Evolutionary conservation across 2,113 vertebrate genomes (phyloP), one percentile per base, ranked within the genome.

Genomic region (Rafetus swinhoei): DNA sequence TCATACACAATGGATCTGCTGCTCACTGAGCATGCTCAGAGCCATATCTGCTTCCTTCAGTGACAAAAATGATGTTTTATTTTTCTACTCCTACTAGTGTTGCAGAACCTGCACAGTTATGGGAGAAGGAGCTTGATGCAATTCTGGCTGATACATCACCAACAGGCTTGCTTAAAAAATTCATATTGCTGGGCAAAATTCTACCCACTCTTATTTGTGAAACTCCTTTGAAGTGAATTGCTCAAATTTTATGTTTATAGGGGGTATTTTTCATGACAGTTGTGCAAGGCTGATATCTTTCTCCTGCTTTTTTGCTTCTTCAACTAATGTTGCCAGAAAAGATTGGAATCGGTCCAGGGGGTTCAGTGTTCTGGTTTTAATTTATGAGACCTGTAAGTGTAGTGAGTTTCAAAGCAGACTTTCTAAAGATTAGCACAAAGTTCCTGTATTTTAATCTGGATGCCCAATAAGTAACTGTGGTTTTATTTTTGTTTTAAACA

Each of bases 281-380:
- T 92, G 92, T 79, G 81, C 25, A 55, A 45, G 15, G 84, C 65
- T 72, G 32, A 87, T 19, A n/a, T 72, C 65, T 32, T 69, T 93
- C 82, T 95, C 89, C 93, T 87, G 72, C 2, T 1, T 88, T 95
- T 94, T 92, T 89, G 90, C 60, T 93, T 56, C 39, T 87, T 96
- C 82, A 85, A 85, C 69, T 59, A 59, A 6, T 85, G 85, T 72
- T 85, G n/a, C 21, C 95, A 91, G 60, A 62, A 83, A 86, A 90
- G 81, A n/a, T 69, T 79, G 88, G 85, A 35, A 77, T 92, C 60
- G 76, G 7, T 76, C n/a, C 82, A 29, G 89, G 85, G 57, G 62
- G 8, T 74, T 35, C 54, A 59, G 59, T 60, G 22, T 86, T 94
- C 86, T 57, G 82, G 59, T 62, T 62, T 62, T 62, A 27, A 62